Percentiles rank a stretch among this genome's conserved stretches.
Conservation (phyloP, 2,888 invertebrate genomes). For the Globia sparganii region DNA sequence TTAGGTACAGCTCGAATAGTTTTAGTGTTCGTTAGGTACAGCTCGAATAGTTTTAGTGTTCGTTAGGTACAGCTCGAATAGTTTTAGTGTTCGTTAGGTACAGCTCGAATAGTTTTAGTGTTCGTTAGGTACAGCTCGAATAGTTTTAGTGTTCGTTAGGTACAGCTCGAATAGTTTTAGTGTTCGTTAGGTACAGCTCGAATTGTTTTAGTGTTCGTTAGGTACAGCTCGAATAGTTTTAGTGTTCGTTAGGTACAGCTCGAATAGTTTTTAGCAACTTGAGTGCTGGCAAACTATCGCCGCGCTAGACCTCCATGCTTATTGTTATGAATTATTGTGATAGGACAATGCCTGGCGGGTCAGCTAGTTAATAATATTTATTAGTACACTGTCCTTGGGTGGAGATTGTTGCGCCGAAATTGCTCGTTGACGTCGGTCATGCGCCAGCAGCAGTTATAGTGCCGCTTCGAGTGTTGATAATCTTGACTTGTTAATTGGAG, state of each 20-base stretch:
- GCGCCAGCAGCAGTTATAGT: neutral
- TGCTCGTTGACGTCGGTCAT: neutral
- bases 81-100: too few species aligned
- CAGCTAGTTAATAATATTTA: neutral
- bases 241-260: neutral
- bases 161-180: neutral
- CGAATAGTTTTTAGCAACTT: neutral
- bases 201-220: neutral
- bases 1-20: neutral
- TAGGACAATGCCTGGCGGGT: neutral
- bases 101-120: neutral
- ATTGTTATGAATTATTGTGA: neutral
- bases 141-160: neutral
- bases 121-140: too few species aligned
- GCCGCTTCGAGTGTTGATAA: neutral
- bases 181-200: neutral
- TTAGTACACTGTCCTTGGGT: neutral
- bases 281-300: neutral
- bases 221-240: neutral
- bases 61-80: neutral
- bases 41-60: neutral
- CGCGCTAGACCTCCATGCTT: neutral
- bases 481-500: neutral
- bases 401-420: neutral
- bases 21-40: too few species aligned